Base-by-base conservation (phyloP, 2,888 invertebrate species). In the Cordylochernes scorpioides region DNA sequence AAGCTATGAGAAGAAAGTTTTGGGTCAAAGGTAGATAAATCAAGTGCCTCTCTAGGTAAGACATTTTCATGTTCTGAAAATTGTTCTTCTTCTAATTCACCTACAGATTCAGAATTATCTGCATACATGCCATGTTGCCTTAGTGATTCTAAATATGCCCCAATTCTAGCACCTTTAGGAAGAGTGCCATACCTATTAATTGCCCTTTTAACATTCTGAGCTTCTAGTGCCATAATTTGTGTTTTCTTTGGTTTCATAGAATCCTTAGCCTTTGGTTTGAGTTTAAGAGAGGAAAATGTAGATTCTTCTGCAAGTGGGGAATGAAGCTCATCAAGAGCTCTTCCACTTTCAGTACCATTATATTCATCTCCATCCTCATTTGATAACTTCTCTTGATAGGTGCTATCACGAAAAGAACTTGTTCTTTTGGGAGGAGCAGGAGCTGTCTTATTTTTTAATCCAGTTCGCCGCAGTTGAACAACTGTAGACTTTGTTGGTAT, bases 371-470 rank as follows among this genome's bases (percentile, higher is more conserved):
- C 43, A 22, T 45, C 44, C 27, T 45, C 44, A n/a, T n/a, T n/a
- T 7, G 30, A 31, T 17, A 8, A 15, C 28, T 35, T 31, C 16
- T 40, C 41, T 21, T 36, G 37, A 51, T 69, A 71, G 40, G 71
- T 70, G 39, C 73, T 72, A 57, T 74, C 74, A 44, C 74, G 66
- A 59, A 75, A 77, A 29, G 77, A 77, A 54, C 73, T 74, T 41
- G 88, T 88, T 44, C 88, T 64, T 55, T 86, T 84, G 17, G 88
- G 88, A 35, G 88, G 88, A 13, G 82, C 75, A 25, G 91, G 91
- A 17, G 86, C 84, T 48, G 77, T 77, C 54, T 84, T 84, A 42
- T 82, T 82, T 19, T 39, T 36, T 8, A 36, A 33, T 3, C 39
- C 40, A 15, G 34, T 29, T 19, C 36, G 24, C 14, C 38, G 30